Evolutionary conservation across 1,140 invertebrate species (phyloP), one percentile per base, ranked within the genome.

Genomic region (Bombus soroeensis): DNA sequence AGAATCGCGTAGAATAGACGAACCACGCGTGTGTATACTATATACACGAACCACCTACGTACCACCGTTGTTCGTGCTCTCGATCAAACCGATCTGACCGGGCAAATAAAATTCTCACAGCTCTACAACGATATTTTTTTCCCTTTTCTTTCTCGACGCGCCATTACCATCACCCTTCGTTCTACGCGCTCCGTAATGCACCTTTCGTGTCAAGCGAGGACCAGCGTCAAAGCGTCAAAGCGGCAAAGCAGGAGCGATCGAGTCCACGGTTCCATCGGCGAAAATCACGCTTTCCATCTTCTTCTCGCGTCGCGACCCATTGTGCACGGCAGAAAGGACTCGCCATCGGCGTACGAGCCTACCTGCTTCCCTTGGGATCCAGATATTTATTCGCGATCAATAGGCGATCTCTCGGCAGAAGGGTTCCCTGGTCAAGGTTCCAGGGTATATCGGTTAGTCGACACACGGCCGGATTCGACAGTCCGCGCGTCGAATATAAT

Each of bases 401-500:
- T n/a, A 9, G 10, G 4, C 68, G 47, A 47, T 28, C 32, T 28
- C 37, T 3, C 8, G 28, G 37, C 47, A 37, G 57, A 77, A 37
- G 81, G 62, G 62, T 83, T 76, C 70, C 15, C 25, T 68, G 82
- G 82, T 79, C 83, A 85, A 85, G 76, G 83, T 85, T 85, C 68
- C 25, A 73, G 25, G 34, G 43, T 73, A 74, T 79, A 84, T 78
- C 77, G 87, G 78, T 76, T 75, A 47, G 72, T 81, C 83, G 71
- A 75, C 74, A 71, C 81, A 76, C 66, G 47, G 47, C 47, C 18
- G 47, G 47, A 53, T 53, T 53, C 18, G 47, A 53, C 47, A 68
- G 25, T 70, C 22, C 53, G 43, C 34, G 59, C 59, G 32, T 59
- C 53, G 78, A 86, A 86, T 83, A 88, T 90, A 90, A 90, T 89